A percentile compares a stretch with the other conserved stretches of the same genome.
These are phyloP conservation scores for Pachymerium ferrugineum DNA, from an alignment of 2,888 invertebrate genomes.

Conservation along the genomic window DNA sequence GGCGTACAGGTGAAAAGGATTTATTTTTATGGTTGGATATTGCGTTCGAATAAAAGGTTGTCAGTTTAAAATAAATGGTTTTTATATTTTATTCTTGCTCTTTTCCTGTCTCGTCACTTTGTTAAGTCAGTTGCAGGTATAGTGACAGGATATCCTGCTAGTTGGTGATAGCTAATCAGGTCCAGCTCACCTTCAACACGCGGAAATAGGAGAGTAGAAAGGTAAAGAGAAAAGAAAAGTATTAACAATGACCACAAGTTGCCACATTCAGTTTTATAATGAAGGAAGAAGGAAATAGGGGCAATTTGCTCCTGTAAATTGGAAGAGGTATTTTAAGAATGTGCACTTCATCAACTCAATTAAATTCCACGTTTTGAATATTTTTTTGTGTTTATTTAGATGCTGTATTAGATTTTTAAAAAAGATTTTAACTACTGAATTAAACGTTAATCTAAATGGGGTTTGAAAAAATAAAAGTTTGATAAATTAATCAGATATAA, in stretches of 20 bases:
- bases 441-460: too few species aligned
- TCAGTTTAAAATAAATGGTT: background rate
- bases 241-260: slow-evolving; percentile 23
- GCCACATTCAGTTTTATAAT: slow-evolving; percentile 18
- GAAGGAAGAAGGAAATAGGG: slow-evolving; percentile 22
- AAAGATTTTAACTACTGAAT: too few species aligned
- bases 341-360: slow-evolving; percentile 14
- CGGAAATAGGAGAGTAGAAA: slow-evolving; percentile 7
- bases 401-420: too few species aligned
- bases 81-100: background rate
- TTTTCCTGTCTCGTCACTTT: slow-evolving; percentile 25
- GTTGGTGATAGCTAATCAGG: slow-evolving; percentile 24
- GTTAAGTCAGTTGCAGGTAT: slow-evolving; percentile 22
- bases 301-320: slow-evolving; percentile 14
- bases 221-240: background rate
- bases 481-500: too few species aligned
- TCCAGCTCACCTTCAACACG: slow-evolving; percentile 27
- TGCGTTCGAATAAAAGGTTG: too few species aligned
- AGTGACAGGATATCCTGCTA: slow-evolving; percentile 27
- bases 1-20: too few species aligned
- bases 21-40: too few species aligned
- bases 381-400: background rate
- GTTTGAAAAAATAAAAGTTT: too few species aligned
- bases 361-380: background rate
- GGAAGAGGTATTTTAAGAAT: slow-evolving; percentile 16